phyloP scores from a whole-genome alignment of 1,140 invertebrate genomes.

The Laupala kohalensis region DNA sequence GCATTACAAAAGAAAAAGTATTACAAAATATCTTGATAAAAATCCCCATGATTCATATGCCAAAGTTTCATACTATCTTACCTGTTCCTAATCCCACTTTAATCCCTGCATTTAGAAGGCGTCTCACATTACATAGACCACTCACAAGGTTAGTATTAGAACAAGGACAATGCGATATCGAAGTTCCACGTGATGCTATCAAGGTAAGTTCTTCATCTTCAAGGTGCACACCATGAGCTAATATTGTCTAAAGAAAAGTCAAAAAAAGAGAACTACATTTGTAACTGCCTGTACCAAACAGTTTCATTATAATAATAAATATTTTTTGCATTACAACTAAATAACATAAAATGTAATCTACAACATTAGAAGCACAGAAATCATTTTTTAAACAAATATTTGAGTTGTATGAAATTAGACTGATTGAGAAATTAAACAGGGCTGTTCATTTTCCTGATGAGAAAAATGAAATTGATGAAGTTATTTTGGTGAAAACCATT shows the following conservation, averaged over 20 bases:
- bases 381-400: too few species aligned
- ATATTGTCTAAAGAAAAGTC: conserved; percentile 45
- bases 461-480: too few species aligned
- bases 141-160: conserved; percentile 75
- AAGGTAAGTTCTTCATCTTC: conserved; percentile 53
- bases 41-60: conserved; percentile 1
- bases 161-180: conserved; percentile 72
- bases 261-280: too few species aligned
- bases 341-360: too few species aligned
- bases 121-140: conserved; percentile 64
- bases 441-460: too few species aligned
- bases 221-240: conserved; percentile 74
- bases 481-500: too few species aligned
- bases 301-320: too few species aligned
- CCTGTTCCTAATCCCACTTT: conserved; percentile 77
- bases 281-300: too few species aligned
- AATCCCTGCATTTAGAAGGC: conserved; percentile 45
- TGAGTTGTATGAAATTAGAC: too few species aligned
- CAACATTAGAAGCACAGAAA: too few species aligned
- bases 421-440: too few species aligned
- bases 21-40: conserved; percentile 1
- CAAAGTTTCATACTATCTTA: conserved; percentile 26
- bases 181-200: conserved; percentile 42
- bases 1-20: conserved; percentile 12
- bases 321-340: too few species aligned